These are phyloP conservation scores for Drosophila sordidula DNA, from an alignment of 2,888 invertebrate species.

Conservation along the genomic window DNA sequence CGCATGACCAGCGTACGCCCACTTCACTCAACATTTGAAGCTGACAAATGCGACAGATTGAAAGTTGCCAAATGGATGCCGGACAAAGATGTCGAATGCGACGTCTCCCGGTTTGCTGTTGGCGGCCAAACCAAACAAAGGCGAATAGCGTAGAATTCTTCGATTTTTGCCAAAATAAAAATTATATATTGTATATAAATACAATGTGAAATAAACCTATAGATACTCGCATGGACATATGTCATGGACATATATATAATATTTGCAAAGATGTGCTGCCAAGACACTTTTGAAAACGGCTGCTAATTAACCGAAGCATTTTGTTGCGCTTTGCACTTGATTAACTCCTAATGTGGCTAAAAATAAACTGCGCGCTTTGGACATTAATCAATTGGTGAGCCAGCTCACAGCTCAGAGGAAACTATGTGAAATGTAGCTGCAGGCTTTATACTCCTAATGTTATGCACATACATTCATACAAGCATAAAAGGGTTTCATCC, in stretches of 20 bases:
- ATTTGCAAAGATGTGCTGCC: background rate
- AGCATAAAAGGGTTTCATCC: conserved; percentile 32
- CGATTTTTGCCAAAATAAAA: conserved; percentile 21
- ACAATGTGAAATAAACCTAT: conserved; percentile 2
- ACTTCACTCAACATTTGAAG: conserved; percentile 66
- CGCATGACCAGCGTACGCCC: conserved; percentile 67
- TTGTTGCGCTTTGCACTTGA: conserved; percentile 69
- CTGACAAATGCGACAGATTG: conserved; percentile 78
- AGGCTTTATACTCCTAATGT: conserved; percentile 43
- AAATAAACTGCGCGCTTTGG: conserved; percentile 54
- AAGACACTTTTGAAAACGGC: conserved; percentile 14
- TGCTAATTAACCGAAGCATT: conserved; percentile 67
- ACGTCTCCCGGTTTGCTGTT: conserved; percentile 39
- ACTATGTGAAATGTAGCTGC: conserved; percentile 16
- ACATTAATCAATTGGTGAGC: conserved; percentile 51
- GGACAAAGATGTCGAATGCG: conserved; percentile 54
- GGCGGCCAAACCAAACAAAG: conserved; percentile 45
- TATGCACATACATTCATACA: conserved; percentile 44
- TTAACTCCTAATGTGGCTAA: conserved; percentile 61
- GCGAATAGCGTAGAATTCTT: conserved; percentile 27
- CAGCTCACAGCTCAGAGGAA: background rate
- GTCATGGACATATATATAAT: background rate
- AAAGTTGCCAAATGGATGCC: conserved; percentile 67
- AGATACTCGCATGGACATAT: conserved; percentile 4
- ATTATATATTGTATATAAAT: conserved; percentile 9